Conservation (phyloP, 2,113 vertebrate species). For the Indicator maculatus region DNA sequence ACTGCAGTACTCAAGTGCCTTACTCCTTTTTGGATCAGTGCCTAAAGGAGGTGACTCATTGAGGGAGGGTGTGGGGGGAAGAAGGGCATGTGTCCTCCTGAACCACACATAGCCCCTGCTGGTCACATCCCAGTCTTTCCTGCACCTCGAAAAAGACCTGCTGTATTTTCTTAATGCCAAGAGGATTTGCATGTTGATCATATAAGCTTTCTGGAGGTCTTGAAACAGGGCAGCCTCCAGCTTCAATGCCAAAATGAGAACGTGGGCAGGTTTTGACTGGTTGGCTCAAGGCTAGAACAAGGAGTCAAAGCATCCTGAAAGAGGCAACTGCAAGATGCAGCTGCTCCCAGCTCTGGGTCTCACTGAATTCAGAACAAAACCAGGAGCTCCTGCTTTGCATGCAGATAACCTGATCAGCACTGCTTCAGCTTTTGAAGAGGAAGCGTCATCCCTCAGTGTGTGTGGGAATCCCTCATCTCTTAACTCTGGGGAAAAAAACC, state of each 20-base stretch:
- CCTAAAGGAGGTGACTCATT: background rate
- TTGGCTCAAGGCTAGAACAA: slow-evolving; percentile 57
- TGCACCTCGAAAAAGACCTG: background rate
- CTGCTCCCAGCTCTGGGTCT: slow-evolving; percentile 2
- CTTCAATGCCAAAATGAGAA: slow-evolving; percentile 62
- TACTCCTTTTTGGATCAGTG: background rate
- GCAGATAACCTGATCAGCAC: slow-evolving; percentile 38
- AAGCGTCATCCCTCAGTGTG: slow-evolving; percentile 5
- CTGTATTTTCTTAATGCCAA: slow-evolving; percentile 33
- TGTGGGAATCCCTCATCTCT: slow-evolving; percentile 18
- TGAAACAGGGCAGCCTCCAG: slow-evolving; percentile 12
- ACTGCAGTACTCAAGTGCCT: background rate
- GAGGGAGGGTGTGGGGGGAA: fast-evolving
- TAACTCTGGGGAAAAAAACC: background rate
- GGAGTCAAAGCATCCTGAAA: slow-evolving; percentile 43
- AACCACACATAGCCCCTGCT: background rate
- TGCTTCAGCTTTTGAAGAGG: background rate
- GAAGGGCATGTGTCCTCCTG: background rate
- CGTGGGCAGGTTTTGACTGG: slow-evolving; percentile 68
- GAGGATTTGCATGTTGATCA: slow-evolving; percentile 42
- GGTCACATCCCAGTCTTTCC: slow-evolving; percentile 1
- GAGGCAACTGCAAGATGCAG: slow-evolving; percentile 42
- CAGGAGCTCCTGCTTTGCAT: slow-evolving; percentile 60
- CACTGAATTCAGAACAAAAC: slow-evolving; percentile 47
- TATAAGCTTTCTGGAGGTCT: slow-evolving; percentile 54